phyloP scores from a whole-genome alignment of 1,140 invertebrate species.

The Oncopeltus fasciatus region DNA sequence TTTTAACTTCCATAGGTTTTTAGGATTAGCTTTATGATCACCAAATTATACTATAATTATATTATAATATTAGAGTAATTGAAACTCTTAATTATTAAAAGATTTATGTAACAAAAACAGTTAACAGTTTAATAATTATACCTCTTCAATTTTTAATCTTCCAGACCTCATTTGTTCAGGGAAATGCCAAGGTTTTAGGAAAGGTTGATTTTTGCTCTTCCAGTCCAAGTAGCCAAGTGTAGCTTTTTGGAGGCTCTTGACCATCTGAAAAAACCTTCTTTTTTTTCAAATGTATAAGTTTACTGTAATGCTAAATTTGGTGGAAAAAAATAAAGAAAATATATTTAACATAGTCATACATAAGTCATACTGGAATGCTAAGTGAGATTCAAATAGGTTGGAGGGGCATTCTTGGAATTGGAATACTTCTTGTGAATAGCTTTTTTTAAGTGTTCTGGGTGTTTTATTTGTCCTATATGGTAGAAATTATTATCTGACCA shows the following conservation, averaged over 20 bases:
- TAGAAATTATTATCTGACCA: no score
- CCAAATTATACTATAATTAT: not conserved
- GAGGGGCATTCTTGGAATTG: no score
- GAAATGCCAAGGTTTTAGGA: slow-evolving; percentile 70
- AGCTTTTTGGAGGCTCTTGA: slow-evolving; percentile 55
- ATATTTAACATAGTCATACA: no score
- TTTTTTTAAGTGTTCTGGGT: no score
- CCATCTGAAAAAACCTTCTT: slow-evolving; percentile 24
- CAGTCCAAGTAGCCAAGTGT: slow-evolving; percentile 58
- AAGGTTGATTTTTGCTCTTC: slow-evolving; percentile 61
- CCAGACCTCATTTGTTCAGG: slow-evolving; percentile 64
- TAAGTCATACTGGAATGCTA: no score
- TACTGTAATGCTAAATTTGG: no score
- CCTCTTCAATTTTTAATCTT: slow-evolving; percentile 49
- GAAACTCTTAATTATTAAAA: not conserved
- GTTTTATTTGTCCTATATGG: no score
- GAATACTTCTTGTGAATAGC: no score
- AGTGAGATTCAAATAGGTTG: no score
- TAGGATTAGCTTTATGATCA: not conserved
- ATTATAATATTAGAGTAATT: not conserved
- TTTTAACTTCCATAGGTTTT: not conserved
- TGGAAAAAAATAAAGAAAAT: no score
- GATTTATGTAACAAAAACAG: not conserved
- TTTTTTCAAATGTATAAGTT: no score
- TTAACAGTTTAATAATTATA: slow-evolving; percentile 26